Percentiles rank a stretch among this genome's conserved stretches.
Conservation (phyloP, 2,888 invertebrate species). For the Torymus aiolomorphi region DNA sequence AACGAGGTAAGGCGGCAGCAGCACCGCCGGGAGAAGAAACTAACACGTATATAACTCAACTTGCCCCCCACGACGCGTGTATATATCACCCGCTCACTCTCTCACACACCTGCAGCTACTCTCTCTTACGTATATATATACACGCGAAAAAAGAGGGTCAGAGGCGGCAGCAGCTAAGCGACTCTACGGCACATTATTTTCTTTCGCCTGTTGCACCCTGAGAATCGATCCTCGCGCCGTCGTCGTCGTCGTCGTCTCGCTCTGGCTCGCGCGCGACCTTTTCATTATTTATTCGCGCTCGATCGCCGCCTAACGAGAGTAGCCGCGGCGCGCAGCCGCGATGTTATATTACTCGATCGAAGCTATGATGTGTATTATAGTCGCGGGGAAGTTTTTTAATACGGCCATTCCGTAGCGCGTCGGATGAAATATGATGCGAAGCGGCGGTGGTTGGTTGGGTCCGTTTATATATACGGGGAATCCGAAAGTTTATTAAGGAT, state of each 20-base stretch:
- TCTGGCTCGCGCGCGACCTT: slow-evolving; percentile 1
- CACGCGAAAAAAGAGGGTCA: slow-evolving; percentile 30
- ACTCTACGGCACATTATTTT: slow-evolving; percentile 35
- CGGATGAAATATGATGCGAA: too few species aligned
- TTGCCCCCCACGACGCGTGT: neutral
- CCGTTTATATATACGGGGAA: too few species aligned
- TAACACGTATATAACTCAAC: neutral
- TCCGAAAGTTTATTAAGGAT: too few species aligned
- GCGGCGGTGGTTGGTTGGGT: too few species aligned
- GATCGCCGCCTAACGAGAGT: neutral
- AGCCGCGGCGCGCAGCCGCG: too few species aligned
- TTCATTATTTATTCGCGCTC: slow-evolving; percentile 44
- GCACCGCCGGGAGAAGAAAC: neutral
- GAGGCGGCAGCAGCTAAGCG: slow-evolving; percentile 4
- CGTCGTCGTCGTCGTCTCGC: neutral
- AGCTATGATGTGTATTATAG: too few species aligned
- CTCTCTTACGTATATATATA: too few species aligned
- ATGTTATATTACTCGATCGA: too few species aligned
- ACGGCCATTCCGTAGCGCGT: too few species aligned
- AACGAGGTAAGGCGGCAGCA: slow-evolving; percentile 2
- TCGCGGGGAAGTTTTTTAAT: too few species aligned
- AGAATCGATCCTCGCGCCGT: slow-evolving; percentile 27
- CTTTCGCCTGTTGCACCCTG: slow-evolving; percentile 51
- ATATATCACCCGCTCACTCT: neutral
- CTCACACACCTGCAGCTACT: neutral